phyloP scores from a whole-genome alignment of 2,797 vertebrate genomes.

The Sebastes taczanowskii region DNA sequence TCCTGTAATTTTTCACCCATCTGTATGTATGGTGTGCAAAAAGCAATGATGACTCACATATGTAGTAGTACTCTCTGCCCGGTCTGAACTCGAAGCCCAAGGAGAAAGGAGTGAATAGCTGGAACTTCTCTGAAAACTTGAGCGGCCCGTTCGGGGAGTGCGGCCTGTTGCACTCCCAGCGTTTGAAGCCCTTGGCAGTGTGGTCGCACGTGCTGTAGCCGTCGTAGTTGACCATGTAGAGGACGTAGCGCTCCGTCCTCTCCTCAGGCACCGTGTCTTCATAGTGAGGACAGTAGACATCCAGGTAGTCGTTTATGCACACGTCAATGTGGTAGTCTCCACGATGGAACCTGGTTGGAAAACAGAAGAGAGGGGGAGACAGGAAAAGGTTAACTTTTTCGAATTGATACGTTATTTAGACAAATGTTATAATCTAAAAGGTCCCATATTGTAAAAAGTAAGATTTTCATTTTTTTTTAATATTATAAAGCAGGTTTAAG shows the following conservation, averaged over 20 bases:
- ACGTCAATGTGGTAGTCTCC: constrained; percentile 98
- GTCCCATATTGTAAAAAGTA: too few species aligned
- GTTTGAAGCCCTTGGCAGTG: constrained; percentile 97
- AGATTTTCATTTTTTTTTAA: too few species aligned
- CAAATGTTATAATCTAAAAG: neutral
- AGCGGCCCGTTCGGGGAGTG: constrained; percentile 94
- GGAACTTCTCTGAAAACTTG: constrained; percentile 98
- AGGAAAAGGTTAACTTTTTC: neutral
- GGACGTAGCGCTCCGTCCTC: constrained; percentile 93
- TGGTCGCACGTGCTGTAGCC: constrained; percentile 98
- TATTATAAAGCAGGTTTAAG: too few species aligned
- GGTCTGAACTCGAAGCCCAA: constrained; percentile 98
- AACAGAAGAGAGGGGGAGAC: neutral
- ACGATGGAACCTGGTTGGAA: constrained; percentile 87
- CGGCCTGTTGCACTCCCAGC: constrained; percentile 98
- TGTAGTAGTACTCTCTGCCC: constrained; percentile 98
- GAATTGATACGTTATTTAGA: neutral
- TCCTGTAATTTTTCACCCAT: neutral
- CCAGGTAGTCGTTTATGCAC: constrained; percentile 98
- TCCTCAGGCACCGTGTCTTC: constrained; percentile 94
- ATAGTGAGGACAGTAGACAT: constrained; percentile 98
- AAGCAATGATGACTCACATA: constrained; percentile 89
- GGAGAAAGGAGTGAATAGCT: constrained; percentile 98
- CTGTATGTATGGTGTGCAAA: neutral
- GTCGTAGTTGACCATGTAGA: constrained; percentile 99